Base-by-base conservation (phyloP, 2,797 vertebrate species). In the Salmo trutta region DNA sequence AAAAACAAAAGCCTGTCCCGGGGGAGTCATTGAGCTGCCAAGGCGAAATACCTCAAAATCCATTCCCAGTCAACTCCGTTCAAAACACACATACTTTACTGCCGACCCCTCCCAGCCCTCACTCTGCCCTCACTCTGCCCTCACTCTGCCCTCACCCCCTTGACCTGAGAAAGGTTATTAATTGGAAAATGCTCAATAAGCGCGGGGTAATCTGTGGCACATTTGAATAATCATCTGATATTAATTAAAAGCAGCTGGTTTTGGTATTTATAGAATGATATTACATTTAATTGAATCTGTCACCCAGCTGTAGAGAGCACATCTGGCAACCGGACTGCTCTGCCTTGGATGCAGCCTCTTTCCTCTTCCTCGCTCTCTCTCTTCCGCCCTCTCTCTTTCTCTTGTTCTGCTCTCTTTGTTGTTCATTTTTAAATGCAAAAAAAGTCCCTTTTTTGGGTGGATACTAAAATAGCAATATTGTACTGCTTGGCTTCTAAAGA, bases 261-360 rank as follows among this genome's bases (percentile, higher is more conserved):
- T 84, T 29, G 88, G 91, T 95, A 95, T 96, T 96, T 95, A 96
- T 95, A 94, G 94, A 93, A 93, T 87, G 88, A 95, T 92, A 47
- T 47, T 47, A 3, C 41, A 47, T 47, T 47, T 94, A 86, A 92
- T 91, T 89, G 86, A 93, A 91, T 92, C 91, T 94, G 93, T 93
- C 92, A 90, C 90, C 91, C 94, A 94, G 93, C 91, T 92, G 93
- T 90, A 66, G 85, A 85, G 83, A 92, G 81, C 87, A 90, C 93
- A 95, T 93, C 93, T 96, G 96, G 94, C 86, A 89, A 36, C 86
- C 91, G 92, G 91, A 86, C 87, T 80, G 83, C 81, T 83, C 72
- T 36, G 88, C 85, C 87, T 91, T 90, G 84, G 85, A 91, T 86
- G 80, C 77, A 78, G 0, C 72, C 36, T 78, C 31, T 73, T 54